phyloP scores from a whole-genome alignment of 2,113 vertebrate genomes.

The Anguilla japonica region DNA sequence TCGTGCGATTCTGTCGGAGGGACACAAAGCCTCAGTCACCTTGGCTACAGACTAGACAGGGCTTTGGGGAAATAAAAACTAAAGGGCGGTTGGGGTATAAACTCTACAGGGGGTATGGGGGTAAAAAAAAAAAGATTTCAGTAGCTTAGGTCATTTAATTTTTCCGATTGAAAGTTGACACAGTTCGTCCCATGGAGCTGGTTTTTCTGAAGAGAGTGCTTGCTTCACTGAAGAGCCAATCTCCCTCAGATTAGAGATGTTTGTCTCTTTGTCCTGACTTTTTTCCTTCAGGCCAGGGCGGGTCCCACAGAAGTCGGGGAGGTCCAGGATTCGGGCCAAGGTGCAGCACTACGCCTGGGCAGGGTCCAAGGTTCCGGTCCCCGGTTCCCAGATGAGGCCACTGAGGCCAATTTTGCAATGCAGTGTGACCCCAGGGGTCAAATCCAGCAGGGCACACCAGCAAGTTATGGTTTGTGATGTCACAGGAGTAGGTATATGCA shows the following conservation, averaged over 20 bases:
- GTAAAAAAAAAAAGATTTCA: constrained; percentile 12
- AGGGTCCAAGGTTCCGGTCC: neutral
- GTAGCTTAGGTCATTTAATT: neutral
- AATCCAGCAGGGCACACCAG: too few relatives aligned
- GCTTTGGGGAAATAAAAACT: neutral
- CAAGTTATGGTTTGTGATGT: neutral
- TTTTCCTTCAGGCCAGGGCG: neutral
- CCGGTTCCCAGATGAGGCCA: neutral
- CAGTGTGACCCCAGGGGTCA: too few relatives aligned
- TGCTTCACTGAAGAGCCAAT: neutral
- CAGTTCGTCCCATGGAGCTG: neutral
- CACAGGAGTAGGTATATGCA: neutral
- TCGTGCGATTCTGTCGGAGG: constrained; percentile 71
- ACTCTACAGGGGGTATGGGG: neutral
- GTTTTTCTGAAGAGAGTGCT: neutral
- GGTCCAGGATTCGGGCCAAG: neutral
- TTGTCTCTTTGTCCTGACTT: neutral
- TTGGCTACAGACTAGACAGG: constrained; percentile 12
- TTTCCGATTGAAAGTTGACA: neutral
- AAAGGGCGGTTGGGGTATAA: neutral
- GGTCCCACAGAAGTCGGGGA: neutral
- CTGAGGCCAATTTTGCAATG: neutral
- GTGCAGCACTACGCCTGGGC: neutral
- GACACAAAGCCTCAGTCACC: constrained; percentile 56
- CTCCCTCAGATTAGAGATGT: neutral